Base-by-base conservation (phyloP, 2,113 vertebrate species). In the Syrrhaptes paradoxus region DNA sequence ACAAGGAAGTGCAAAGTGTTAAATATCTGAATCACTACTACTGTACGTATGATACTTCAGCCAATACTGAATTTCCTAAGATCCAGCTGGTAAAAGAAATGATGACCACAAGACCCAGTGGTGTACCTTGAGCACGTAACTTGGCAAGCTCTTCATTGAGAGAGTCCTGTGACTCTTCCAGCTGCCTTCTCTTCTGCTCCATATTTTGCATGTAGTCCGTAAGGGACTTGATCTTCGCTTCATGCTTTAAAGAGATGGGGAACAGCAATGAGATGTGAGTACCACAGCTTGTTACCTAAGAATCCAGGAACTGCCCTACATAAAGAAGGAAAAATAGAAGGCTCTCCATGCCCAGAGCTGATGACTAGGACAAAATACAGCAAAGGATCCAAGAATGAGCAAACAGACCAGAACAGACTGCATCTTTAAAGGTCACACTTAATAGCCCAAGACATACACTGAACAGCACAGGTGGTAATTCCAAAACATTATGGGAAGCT, bases 141-240 rank as follows among this genome's bases (percentile, higher is more conserved):
- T 98, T 99, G 85, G 98, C 98, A 74, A 99, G 97, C 68, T 99
- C 99, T 88, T 99, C 99, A 0, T 97, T 98, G 66, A 99, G 98
- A 1, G 98, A 98, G 74, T 99, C 99, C 95, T 99, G 99, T 34
- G 98, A 98, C 96, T 99, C 98, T 89, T 99, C 99, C 97, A 99
- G 98, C 90, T 99, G 98, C 81, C 99, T 98, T 96, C 98, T 98
- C 98, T 98, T 99, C 97, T 99, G 99, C 90, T 99, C 99, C 98
- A 99, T 98, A 88, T 99, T 99, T 95, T 99, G 99, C 98, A 99
- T 99, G 97, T 99, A 99, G 97, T 99, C 99, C 1, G 98, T 99
- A 92, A 99, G 97, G 85, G 99, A 99, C 87, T 98, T 99, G 95
- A 99, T 99, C 98, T 99, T 99, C 45, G 98, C 99, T 94, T 99